Base-by-base conservation (phyloP, 2,797 vertebrate species). In the Zenarchopterus dispar region DNA sequence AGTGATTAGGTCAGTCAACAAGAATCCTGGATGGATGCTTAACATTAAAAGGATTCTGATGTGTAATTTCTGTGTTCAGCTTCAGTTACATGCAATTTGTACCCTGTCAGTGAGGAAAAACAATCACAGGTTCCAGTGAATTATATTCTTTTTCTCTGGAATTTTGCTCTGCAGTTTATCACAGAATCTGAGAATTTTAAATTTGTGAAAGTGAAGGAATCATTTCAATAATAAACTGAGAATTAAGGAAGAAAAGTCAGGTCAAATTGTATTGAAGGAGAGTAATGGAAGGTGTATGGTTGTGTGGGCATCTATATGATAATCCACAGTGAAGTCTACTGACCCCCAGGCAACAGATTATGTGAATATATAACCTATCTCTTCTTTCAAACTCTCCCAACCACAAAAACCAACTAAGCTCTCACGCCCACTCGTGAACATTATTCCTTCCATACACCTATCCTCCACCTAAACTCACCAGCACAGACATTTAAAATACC, bases 291-390 rank as follows among this genome's bases (percentile, higher is more conserved):
- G 24, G 48, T 58, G 56, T 48, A 49, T 48, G 55, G 13, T 18
- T 65, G 21, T 56, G 36, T 61, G 49, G 46, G 65, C 6, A 5
- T 59, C 36, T 36, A 60, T 24, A 55, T 62, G 49, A 22, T 4
- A 22, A 48, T 61, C 65, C 48, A 44, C 42, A 39, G 43, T 21
- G 39, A 46, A 87, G 50, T 62, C 62, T 33, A 41, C 19, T 10
- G 19, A 45, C 55, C 72, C 75, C 66, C 49, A 74, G 72, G 74
- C 74, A 49, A 71, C 24, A 59, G 54, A 82, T 78, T 75, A 77
- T 75, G 77, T 85, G 74, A 51, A 76, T 51, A 60, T 55, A 16
- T 6, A 49, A 54, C 4, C 21, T 1, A 45, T 33, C 54, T 22
- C 49, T 46, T 43, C 51, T 41, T 19, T 67, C 33, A 47, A 63